Conservation (phyloP, 53 echinoderm and acorn worm species). For the Holothuria leucospilota region DNA sequence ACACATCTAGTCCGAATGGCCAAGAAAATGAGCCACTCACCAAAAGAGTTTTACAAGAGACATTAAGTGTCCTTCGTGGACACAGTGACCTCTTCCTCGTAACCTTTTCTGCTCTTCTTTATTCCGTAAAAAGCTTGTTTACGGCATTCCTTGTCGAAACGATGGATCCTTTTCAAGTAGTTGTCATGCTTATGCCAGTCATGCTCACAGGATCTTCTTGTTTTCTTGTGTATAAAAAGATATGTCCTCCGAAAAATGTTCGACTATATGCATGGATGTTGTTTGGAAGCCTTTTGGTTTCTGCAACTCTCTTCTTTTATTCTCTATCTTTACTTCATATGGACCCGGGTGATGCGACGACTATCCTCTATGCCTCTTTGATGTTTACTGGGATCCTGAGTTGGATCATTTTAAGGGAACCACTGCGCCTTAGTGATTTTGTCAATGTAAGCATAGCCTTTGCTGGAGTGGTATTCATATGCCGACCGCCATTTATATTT, state of each 20-base stretch:
- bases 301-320: not conserved
- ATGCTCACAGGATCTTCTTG: not conserved
- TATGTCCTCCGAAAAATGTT: not conserved
- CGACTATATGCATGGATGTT: not conserved
- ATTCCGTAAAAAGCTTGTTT: not conserved
- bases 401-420: slow-evolving; percentile 24
- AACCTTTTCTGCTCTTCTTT: not conserved
- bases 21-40: too few species aligned
- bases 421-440: not conserved
- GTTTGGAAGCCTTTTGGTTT: not conserved
- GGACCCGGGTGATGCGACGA: not conserved
- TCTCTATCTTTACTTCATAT: not conserved
- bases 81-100: not conserved
- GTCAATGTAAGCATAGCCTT: not conserved
- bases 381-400: slow-evolving; percentile 6
- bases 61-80: too few species aligned
- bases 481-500: slow-evolving; percentile 16
- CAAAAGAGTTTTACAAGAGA: too few species aligned
- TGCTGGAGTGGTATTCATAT: not conserved
- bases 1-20: too few species aligned
- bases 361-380: not conserved
- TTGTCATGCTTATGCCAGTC: not conserved
- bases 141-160: not conserved
- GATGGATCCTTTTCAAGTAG: not conserved
- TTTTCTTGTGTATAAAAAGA: not conserved